These are phyloP conservation scores for Chiloscyllium punctatum DNA, from an alignment of 2,797 vertebrate species.

Conservation along the genomic window DNA sequence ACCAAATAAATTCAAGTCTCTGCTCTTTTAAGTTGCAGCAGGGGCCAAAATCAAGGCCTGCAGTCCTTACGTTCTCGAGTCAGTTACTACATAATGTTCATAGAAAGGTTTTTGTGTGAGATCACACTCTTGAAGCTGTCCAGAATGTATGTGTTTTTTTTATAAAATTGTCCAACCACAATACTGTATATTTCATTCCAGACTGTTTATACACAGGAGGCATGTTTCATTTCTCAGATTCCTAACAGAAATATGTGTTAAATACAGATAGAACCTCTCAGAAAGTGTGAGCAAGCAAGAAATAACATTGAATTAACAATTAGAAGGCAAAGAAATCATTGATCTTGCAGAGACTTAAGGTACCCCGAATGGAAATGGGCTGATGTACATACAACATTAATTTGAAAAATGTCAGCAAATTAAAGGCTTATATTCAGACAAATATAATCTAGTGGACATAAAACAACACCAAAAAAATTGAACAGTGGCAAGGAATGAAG, in stretches of 20 bases:
- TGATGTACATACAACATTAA: not conserved
- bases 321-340: not conserved
- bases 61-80: not conserved
- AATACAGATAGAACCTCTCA: not conserved
- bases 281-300: not conserved
- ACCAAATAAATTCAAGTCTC: not conserved
- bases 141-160: not conserved
- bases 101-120: not conserved
- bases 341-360: not conserved
- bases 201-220: not conserved
- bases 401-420: not conserved
- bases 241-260: not conserved
- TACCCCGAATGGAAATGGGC: not conserved
- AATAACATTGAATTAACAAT: not conserved
- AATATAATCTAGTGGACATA: not conserved
- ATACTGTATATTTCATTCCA: not conserved
- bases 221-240: not conserved
- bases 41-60: not conserved
- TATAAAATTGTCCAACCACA: too few relatives aligned
- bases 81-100: not conserved
- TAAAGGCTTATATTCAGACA: not conserved
- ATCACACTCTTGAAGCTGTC: not conserved
- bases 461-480: not conserved
- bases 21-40: not conserved
- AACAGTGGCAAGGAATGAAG: too few relatives aligned